A percentile compares a stretch with the other conserved stretches of the same genome.
phyloP scores from a whole-genome alignment of 2,888 invertebrate genomes.

The Thyatira batis region DNA sequence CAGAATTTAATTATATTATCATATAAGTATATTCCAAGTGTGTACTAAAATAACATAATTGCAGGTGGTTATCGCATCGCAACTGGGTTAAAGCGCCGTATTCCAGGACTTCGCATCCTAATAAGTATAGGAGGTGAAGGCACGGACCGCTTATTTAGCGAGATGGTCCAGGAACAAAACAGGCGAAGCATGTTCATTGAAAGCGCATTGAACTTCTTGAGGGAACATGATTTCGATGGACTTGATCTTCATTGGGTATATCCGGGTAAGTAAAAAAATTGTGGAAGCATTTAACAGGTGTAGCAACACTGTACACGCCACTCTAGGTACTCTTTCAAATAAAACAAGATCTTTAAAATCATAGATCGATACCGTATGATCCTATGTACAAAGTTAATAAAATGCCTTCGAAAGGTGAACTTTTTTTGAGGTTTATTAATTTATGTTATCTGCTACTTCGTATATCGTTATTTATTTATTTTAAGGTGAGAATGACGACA shows the following conservation, averaged over 20 bases:
- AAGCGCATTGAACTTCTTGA: constrained; percentile 85
- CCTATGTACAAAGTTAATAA: too few species aligned
- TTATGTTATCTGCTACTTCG: too few species aligned
- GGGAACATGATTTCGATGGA: constrained; percentile 89
- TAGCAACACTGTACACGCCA: too few species aligned
- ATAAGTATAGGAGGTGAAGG: constrained; percentile 89
- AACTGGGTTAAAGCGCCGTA: constrained; percentile 85
- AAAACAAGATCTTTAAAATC: too few species aligned
- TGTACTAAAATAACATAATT: constrained; percentile 10
- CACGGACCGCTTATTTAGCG: constrained; percentile 82
- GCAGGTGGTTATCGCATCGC: constrained; percentile 88
- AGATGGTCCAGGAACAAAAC: constrained; percentile 82
- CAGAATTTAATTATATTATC: too few species aligned
- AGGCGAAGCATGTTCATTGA: constrained; percentile 83
- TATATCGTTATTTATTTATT: constrained; percentile 6
- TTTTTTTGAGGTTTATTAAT: too few species aligned
- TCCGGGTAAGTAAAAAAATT: constrained; percentile 78
- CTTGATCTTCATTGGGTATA: constrained; percentile 91
- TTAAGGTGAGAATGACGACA: constrained; percentile 70
- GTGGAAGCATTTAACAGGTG: too few species aligned
- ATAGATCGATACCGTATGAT: too few species aligned
- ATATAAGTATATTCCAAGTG: neutral
- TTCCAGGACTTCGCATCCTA: constrained; percentile 86
- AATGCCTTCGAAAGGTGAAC: too few species aligned
- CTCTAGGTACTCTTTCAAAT: too few species aligned